Conservation (phyloP, 2,888 invertebrate species). For the Flexamia atlantica region DNA sequence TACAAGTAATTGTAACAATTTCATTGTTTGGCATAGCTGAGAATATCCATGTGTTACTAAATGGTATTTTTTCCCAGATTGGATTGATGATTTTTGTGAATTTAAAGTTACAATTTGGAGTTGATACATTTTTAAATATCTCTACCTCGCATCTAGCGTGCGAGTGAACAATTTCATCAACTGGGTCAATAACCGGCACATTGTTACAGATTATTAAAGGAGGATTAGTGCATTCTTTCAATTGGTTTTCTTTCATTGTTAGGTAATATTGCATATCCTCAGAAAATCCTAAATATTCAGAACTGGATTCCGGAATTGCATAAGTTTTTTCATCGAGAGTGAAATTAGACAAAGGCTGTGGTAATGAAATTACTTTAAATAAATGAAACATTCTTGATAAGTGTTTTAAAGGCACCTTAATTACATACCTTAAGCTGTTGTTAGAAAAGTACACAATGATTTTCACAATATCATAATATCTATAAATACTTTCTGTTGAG, state of each 20-base stretch:
- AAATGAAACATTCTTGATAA: too few relatives aligned
- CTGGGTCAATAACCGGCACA: not conserved
- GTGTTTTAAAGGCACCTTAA: slow-evolving; percentile 2
- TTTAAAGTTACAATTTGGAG: slow-evolving; percentile 9
- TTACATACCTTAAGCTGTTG: not conserved
- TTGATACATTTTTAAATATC: not conserved
- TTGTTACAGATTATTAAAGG: slow-evolving; percentile 8
- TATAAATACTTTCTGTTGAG: not conserved
- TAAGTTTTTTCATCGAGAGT: too few relatives aligned
- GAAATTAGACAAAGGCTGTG: too few relatives aligned
- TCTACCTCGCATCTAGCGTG: slow-evolving; percentile 33
- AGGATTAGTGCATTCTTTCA: not conserved
- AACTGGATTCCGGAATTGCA: too few relatives aligned
- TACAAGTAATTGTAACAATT: slow-evolving; percentile 34
- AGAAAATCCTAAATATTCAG: too few relatives aligned
- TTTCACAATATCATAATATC: slow-evolving; percentile 29
- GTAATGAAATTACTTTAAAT: too few relatives aligned
- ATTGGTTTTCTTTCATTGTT: too few relatives aligned
- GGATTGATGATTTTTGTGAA: not conserved
- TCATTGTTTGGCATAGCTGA: too few relatives aligned
- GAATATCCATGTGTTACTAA: not conserved
- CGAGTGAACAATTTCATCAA: not conserved
- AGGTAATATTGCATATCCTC: too few relatives aligned
- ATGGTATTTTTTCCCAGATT: not conserved
- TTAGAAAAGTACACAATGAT: not conserved